Percentiles rank a stretch among this genome's conserved stretches.
Conservation (phyloP, 2,797 vertebrate genomes). For the Gephyroberyx darwinii region DNA sequence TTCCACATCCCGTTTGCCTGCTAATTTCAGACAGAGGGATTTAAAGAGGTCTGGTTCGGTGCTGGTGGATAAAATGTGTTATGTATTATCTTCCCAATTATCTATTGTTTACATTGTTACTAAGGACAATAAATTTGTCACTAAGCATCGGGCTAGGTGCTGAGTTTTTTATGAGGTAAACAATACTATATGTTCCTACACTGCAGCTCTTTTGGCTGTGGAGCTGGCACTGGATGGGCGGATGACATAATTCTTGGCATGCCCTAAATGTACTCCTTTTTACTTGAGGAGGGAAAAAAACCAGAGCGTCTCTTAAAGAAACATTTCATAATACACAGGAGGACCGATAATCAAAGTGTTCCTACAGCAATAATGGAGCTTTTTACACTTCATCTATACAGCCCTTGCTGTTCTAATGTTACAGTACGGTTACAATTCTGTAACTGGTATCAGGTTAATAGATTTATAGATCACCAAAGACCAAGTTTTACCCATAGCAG, state of each 20-base stretch:
- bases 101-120: slow-evolving; percentile 93
- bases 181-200: slow-evolving; percentile 93
- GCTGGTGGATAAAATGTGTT: slow-evolving; percentile 72
- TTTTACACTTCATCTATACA: slow-evolving; percentile 61
- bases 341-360: slow-evolving; percentile 76
- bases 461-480: slow-evolving; percentile 17
- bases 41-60: slow-evolving; percentile 46
- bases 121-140: slow-evolving; percentile 89
- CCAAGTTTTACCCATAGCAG: slow-evolving; percentile 27
- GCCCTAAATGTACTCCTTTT: slow-evolving; percentile 87
- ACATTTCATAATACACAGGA: slow-evolving; percentile 77
- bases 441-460: slow-evolving; percentile 31
- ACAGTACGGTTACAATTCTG: slow-evolving; percentile 26
- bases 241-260: slow-evolving; percentile 97
- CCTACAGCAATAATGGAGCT: slow-evolving; percentile 41
- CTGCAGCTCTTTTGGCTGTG: slow-evolving; percentile 86
- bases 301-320: slow-evolving; percentile 77
- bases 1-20: slow-evolving; percentile 59
- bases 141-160: slow-evolving; percentile 86
- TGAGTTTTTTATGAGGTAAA: slow-evolving; percentile 93
- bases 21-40: slow-evolving; percentile 67
- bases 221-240: slow-evolving; percentile 84
- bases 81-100: slow-evolving; percentile 84
- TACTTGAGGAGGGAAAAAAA: slow-evolving; percentile 75
- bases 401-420: slow-evolving; percentile 37